Conservation (phyloP, 2,888 invertebrate genomes). For the Cheiracanthium punctorium region DNA sequence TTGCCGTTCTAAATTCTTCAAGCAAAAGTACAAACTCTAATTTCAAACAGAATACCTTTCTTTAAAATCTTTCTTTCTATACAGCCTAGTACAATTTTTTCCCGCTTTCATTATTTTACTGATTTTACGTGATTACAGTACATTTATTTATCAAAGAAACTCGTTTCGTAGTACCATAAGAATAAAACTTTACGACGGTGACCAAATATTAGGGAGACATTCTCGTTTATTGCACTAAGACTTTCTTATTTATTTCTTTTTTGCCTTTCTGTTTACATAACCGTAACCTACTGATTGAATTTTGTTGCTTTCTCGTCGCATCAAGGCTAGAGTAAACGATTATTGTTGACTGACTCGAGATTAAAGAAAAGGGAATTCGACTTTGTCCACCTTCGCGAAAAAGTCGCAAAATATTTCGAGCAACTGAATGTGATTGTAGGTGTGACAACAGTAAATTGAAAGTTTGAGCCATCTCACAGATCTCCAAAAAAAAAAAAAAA, state of each 20-base stretch:
- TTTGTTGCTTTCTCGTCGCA: not conserved
- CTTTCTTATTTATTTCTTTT: not conserved
- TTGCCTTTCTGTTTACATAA: not conserved
- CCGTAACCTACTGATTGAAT: not conserved
- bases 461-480: too few species aligned
- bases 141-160: not conserved
- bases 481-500: too few species aligned
- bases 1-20: too few species aligned
- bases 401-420: too few species aligned
- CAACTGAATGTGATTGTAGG: too few species aligned
- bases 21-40: too few species aligned
- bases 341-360: not conserved
- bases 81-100: not conserved
- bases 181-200: not conserved
- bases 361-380: not conserved
- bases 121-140: not conserved
- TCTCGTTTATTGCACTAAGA: not conserved
- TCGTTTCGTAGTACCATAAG: not conserved
- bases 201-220: not conserved
- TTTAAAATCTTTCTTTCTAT: too few species aligned
- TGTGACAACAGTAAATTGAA: too few species aligned
- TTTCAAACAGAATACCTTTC: too few species aligned
- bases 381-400: too few species aligned
- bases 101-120: not conserved
- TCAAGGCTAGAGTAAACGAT: not conserved